phyloP scores from a whole-genome alignment of 2,113 vertebrate genomes.

The Noctilio leporinus region DNA sequence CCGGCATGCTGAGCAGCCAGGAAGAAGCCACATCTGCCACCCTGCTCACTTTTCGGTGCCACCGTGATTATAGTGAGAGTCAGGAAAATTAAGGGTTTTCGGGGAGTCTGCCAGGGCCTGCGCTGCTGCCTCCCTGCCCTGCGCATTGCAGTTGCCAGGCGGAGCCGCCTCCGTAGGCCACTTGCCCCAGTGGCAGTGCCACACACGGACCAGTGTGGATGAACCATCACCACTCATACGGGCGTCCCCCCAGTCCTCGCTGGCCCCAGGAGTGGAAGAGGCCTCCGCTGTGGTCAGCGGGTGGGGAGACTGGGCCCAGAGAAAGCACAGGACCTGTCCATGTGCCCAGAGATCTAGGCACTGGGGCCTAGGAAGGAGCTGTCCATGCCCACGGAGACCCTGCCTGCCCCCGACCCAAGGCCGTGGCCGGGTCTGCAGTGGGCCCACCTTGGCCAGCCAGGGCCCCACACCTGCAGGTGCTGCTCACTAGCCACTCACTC shows the following conservation, averaged over 20 bases:
- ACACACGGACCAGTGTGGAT: neutral
- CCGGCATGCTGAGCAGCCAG: neutral
- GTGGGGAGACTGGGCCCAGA: neutral
- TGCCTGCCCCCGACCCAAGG: neutral
- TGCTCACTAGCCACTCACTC: neutral
- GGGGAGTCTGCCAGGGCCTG: slow-evolving; percentile 36
- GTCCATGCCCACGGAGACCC: neutral
- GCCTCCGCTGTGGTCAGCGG: neutral
- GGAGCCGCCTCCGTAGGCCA: neutral
- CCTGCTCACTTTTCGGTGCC: neutral
- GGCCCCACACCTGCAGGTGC: neutral
- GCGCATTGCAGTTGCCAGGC: slow-evolving; percentile 41
- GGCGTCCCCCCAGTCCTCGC: neutral
- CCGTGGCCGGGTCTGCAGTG: neutral
- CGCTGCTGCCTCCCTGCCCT: slow-evolving; percentile 23
- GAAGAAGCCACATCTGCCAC: slow-evolving; percentile 13
- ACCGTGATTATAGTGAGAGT: slow-evolving; percentile 59
- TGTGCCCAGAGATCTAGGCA: neutral
- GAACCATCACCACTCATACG: too few species aligned
- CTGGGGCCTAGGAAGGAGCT: neutral
- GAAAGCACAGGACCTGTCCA: neutral
- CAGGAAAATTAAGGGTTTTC: slow-evolving; percentile 62
- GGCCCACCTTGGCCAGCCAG: neutral
- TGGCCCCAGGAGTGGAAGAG: neutral
- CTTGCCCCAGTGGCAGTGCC: neutral